Evolutionary conservation across 2,888 invertebrate species (phyloP).

Genomic region (Diarsia mendica): DNA sequence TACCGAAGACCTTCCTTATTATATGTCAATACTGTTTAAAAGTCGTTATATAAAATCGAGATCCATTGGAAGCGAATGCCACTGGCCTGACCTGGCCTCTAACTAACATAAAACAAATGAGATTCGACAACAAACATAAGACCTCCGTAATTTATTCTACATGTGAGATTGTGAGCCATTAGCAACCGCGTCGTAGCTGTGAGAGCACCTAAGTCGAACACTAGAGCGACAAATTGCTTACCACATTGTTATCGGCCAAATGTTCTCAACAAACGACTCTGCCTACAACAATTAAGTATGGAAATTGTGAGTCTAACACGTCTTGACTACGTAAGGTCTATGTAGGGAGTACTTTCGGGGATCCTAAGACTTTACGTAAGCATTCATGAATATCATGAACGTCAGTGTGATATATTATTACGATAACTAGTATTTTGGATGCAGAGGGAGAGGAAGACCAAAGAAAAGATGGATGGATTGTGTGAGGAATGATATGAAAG

Average conservation of each 20-base stretch:
- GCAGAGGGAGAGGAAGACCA: too few species aligned
- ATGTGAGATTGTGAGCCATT: conserved; percentile 24
- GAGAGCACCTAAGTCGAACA: conserved; percentile 34
- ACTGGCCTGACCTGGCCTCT: neutral
- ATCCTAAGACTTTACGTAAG: neutral
- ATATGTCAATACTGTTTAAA: neutral
- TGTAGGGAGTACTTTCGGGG: conserved; percentile 1
- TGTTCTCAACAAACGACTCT: conserved; percentile 34
- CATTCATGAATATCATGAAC: neutral
- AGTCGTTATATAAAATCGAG: neutral
- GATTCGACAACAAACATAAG: neutral
- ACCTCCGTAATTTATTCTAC: conserved; percentile 25
- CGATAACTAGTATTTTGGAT: too few species aligned
- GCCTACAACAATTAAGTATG: conserved; percentile 20
- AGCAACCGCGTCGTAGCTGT: conserved; percentile 14
- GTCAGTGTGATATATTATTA: neutral
- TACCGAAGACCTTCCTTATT: neutral
- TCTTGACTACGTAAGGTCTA: neutral
- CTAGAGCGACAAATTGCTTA: conserved; percentile 46
- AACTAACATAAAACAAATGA: conserved; percentile 2
- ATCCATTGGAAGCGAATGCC: neutral
- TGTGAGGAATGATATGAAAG: too few species aligned
- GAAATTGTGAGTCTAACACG: conserved; percentile 27
- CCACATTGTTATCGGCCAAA: conserved; percentile 45
- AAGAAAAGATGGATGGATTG: too few species aligned